Base-by-base conservation (phyloP, 2,888 invertebrate genomes). In the Labia minor region DNA sequence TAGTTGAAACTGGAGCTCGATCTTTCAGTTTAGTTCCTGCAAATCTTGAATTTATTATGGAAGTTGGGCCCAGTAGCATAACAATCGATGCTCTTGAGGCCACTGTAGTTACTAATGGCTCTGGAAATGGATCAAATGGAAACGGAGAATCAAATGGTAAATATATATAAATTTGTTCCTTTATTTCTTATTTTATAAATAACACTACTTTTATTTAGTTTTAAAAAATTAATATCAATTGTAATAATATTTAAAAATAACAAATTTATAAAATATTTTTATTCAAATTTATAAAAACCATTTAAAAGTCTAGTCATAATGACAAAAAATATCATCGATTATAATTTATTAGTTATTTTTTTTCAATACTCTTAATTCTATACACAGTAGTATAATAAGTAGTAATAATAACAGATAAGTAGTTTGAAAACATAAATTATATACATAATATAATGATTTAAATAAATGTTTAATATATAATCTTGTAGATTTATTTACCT, bases 21-120 rank as follows among this genome's bases (percentile, higher is more conserved):
- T 21, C 67, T 33, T 74, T 77, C 65, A 76, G 76, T 69, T 72
- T 78, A 61, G 73, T 78, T 11, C 70, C 37, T 74, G 76, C 70
- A 26, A 81, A 82, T 73, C 79, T 84, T 67, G 83, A 83, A 72
- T 81, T 86, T 69, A 80, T 85, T 72, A 84, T 86, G 83, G 85
- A 80, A 72, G 76, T 80, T 63, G 77, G 78, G 0, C 79, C 80
- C 14, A 75, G 77, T 62, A 74, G 76, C 2, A 75, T 79, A 68
- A 77, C 79, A n/a, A 77, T 80, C 21, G 79, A 79, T 71, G 77
- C 78, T 64, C 75, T 80, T 33, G 78, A 79, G 66, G 77, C 79
- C 64, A 77, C 78, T 16, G 76, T 78, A 16, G 67, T 70, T 62
- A 69, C 71, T 16, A 65, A 67, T 69, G 63, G 66, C 33, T 18